Percentiles rank a stretch among this genome's conserved stretches.
These are phyloP conservation scores for Drosophila percnosoma DNA, from an alignment of 2,888 invertebrate genomes.

Conservation along the genomic window DNA sequence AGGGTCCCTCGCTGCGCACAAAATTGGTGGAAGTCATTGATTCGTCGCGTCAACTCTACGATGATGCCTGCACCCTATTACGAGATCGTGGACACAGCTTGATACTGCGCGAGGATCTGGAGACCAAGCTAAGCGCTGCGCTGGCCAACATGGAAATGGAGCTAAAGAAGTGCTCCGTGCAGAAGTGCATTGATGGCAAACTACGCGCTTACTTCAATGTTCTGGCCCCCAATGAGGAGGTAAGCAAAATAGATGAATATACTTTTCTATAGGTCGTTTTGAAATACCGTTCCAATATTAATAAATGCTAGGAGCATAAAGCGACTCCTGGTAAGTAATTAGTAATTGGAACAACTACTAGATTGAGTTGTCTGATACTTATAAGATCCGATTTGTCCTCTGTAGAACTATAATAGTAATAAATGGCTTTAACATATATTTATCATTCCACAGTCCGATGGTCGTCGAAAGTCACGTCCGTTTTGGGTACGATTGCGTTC, in stretches of 20 bases:
- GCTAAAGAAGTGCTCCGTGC: slow-evolving; percentile 88
- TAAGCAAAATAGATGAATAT: slow-evolving; percentile 50
- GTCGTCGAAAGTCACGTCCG: slow-evolving; percentile 87
- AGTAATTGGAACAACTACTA: not conserved
- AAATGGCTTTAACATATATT: not conserved
- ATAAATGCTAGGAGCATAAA: not conserved
- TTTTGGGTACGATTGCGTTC: slow-evolving; percentile 89
- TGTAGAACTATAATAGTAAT: not conserved
- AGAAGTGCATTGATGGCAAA: slow-evolving; percentile 84
- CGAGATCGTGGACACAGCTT: slow-evolving; percentile 89
- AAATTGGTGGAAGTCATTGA: slow-evolving; percentile 88
- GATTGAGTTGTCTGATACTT: not conserved
- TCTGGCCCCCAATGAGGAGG: slow-evolving; percentile 84
- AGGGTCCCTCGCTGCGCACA: slow-evolving; percentile 90
- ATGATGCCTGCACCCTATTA: slow-evolving; percentile 89
- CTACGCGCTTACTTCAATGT: slow-evolving; percentile 84
- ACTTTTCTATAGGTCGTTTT: not conserved
- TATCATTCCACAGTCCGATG: slow-evolving; percentile 83
- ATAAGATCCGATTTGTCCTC: not conserved
- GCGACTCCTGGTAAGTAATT: not conserved
- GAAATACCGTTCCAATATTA: not conserved
- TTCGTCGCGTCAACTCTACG: slow-evolving; percentile 87
- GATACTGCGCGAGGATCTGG: slow-evolving; percentile 88
- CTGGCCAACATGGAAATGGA: slow-evolving; percentile 90
- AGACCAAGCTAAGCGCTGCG: slow-evolving; percentile 88